A percentile compares a stretch with the other conserved stretches of the same genome.
Conservation (phyloP, 2,888 invertebrate genomes). For the Tridacna crocea region DNA sequence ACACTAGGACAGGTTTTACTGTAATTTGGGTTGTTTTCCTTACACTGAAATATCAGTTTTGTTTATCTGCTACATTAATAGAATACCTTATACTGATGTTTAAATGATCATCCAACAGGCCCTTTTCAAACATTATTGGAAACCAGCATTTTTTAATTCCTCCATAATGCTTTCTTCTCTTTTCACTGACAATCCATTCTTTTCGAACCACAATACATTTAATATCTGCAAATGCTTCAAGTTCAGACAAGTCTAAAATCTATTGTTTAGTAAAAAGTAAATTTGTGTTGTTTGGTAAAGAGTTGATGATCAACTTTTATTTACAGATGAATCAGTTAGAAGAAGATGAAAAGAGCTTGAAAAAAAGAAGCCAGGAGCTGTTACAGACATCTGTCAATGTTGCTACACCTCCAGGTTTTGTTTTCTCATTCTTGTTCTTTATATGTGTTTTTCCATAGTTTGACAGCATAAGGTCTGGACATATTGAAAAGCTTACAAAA, state of each 20-base stretch:
- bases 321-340: conserved; percentile 33
- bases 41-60: too few species aligned
- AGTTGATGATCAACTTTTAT: not conserved
- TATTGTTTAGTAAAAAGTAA: not conserved
- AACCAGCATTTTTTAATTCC: not conserved
- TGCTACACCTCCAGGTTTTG: too few species aligned
- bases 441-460: too few species aligned
- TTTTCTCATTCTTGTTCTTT: too few species aligned
- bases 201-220: not conserved
- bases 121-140: not conserved
- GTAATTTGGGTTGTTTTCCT: too few species aligned
- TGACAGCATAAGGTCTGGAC: too few species aligned
- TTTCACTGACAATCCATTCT: not conserved
- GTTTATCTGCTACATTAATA: too few species aligned
- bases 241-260: not conserved
- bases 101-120: not conserved
- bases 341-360: conserved; percentile 4
- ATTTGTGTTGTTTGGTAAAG: not conserved
- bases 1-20: too few species aligned
- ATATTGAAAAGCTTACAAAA: too few species aligned
- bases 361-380: not conserved
- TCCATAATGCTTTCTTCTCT: not conserved
- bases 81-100: not conserved
- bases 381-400: too few species aligned
- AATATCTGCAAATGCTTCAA: too few species aligned